Conservation (phyloP, 2,888 invertebrate genomes). For the Dynastes hyllus region DNA sequence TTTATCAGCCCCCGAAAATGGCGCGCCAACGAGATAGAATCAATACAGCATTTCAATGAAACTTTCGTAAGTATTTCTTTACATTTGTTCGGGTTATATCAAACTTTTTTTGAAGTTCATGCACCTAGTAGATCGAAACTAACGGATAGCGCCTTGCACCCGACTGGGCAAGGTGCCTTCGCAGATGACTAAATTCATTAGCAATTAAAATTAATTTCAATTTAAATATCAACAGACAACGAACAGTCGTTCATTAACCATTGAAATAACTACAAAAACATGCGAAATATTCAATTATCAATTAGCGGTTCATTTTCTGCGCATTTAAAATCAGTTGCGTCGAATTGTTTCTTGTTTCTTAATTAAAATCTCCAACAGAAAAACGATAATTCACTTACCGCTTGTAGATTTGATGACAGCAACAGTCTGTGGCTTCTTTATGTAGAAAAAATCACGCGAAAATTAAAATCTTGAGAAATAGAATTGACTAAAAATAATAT, state of each 20-base stretch:
- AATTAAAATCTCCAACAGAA: not conserved
- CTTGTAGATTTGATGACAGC: not conserved
- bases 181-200: slow-evolving; percentile 49
- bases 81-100: not conserved
- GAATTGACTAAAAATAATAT: slow-evolving; percentile 22
- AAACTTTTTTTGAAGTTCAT: not conserved
- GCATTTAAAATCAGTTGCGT: slow-evolving; percentile 4
- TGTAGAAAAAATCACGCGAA: not conserved
- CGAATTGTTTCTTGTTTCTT: not conserved
- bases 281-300: slow-evolving; percentile 4
- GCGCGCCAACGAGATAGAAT: slow-evolving; percentile 51
- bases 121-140: slow-evolving; percentile 8
- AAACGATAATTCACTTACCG: slow-evolving; percentile 10
- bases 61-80: slow-evolving; percentile 3
- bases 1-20: slow-evolving; percentile 48
- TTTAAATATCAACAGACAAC: slow-evolving; percentile 34
- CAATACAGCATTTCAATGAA: slow-evolving; percentile 44
- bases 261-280: slow-evolving; percentile 28
- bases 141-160: slow-evolving; percentile 13
- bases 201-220: slow-evolving; percentile 49
- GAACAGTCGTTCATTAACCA: slow-evolving; percentile 14
- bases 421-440: not conserved
- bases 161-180: slow-evolving; percentile 36
- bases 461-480: slow-evolving; percentile 8
- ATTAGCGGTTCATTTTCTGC: not conserved